Evolutionary conservation across 2,797 vertebrate species (phyloP), one percentile per base, ranked within the genome.

Genomic region (Xiphophorus birchmanni): DNA sequence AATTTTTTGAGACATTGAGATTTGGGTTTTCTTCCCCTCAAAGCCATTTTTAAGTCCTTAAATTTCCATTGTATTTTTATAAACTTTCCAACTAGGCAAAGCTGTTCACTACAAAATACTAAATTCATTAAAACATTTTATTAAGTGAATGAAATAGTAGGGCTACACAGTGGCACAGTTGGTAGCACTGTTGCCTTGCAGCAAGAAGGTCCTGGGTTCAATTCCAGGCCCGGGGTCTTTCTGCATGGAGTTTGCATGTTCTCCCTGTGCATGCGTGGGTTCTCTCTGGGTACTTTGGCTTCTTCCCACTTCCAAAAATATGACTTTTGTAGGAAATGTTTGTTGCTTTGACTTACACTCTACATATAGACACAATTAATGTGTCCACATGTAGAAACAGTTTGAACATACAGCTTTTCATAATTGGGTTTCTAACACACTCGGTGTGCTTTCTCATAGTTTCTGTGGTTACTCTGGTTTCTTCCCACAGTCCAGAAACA

Each of bases 401-500:
- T 42, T 72, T 56, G 11, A 72, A 23, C n/a, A 5, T 35, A n/a
- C 17, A 63, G n/a, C 40, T 65, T 47, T 29, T 35, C 40, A 47
- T 32, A 52, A 13, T 52, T 52, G 32, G 23, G 47, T n/a, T 69
- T 40, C 76, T 5, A 0, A 69, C n/a, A 44, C 10, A 65, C 10
- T 42, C 37, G 26, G 6, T 45, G 23, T 45, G 40, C 37, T 42
- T n/a, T 71, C 5, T 71, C 4, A 47, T 71, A 71, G 67, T 71
- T 71, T 71, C 23, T 71, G 26, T 5, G 2, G 69, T 45, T 72
- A 45, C 69, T 71, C 40, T 71, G 67, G 40, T 26, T 71, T 44
- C 67, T 72, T 72, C 12, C 12, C 69, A 29, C 42, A 72, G 42
- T 72, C 15, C 42, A 72, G 12, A 72, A 72, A 72, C 69, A 45